Evolutionary conservation across 1,140 invertebrate genomes (phyloP).

Genomic region (Harpegnathos saltator): DNA sequence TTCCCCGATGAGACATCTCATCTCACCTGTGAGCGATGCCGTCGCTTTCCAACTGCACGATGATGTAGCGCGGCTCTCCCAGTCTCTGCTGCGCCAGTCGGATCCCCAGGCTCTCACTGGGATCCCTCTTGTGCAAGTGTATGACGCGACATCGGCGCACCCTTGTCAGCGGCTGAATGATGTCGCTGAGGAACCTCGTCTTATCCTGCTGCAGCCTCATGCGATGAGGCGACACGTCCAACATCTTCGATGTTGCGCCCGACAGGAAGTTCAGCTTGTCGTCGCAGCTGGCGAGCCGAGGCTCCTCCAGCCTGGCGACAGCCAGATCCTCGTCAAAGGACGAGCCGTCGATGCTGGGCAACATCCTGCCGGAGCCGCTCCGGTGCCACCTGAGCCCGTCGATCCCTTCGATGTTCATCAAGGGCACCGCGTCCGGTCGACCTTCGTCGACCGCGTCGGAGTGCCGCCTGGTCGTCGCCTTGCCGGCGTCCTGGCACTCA

Average conservation of each 20-base stretch:
- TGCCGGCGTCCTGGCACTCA: conserved; percentile 73
- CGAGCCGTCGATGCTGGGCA: conserved; percentile 83
- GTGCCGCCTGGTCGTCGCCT: conserved; percentile 52
- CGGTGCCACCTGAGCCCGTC: conserved; percentile 84
- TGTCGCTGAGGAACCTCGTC: conserved; percentile 82
- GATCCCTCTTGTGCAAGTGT: conserved; percentile 86
- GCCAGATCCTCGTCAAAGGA: conserved; percentile 67
- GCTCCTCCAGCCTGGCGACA: conserved; percentile 39
- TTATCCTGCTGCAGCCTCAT: conserved; percentile 83
- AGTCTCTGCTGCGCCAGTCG: conserved; percentile 89
- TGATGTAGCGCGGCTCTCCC: conserved; percentile 91
- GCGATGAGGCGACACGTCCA: conserved; percentile 77
- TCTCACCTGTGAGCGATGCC: conserved; percentile 90
- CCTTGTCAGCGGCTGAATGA: conserved; percentile 81
- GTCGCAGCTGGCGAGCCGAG: conserved; percentile 59
- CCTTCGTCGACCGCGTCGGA: conserved; percentile 5
- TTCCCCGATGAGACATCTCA: background rate
- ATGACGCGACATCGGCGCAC: conserved; percentile 81
- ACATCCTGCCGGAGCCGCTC: conserved; percentile 80
- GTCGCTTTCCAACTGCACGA: conserved; percentile 92
- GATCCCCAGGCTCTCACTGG: conserved; percentile 90
- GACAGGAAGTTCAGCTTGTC: conserved; percentile 45
- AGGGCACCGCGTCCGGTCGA: conserved; percentile 30
- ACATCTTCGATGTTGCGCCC: conserved; percentile 24
- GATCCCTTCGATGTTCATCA: conserved; percentile 68